phyloP scores from a whole-genome alignment of 2,797 vertebrate genomes.

The Micrastur ruficollis region DNA sequence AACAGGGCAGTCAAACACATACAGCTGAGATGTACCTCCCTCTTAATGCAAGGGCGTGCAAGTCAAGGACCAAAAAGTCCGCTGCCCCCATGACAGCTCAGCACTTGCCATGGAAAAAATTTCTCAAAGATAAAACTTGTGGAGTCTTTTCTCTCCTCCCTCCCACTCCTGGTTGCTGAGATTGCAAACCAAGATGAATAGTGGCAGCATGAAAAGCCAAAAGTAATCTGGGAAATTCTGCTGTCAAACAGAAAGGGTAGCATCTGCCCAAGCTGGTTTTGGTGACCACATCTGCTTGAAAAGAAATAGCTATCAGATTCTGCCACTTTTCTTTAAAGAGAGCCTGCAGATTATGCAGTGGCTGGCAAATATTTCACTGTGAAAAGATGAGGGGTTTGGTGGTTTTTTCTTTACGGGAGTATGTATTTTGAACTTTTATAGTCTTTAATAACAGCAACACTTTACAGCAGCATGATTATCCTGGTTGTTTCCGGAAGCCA shows the following conservation, averaged over 20 bases:
- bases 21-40: background rate
- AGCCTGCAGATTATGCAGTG: background rate
- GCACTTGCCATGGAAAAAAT: background rate
- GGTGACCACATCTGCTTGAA: background rate
- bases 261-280: background rate
- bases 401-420: background rate
- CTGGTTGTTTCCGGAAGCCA: background rate
- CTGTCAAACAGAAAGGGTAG: background rate
- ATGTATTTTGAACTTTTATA: background rate
- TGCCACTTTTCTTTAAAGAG: background rate
- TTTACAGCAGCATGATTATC: background rate
- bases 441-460: background rate
- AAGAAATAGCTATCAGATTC: background rate
- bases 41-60: background rate
- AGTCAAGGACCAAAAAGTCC: background rate
- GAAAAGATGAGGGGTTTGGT: background rate
- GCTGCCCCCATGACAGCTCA: background rate
- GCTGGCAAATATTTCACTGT: background rate
- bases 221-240: background rate
- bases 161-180: rapidly evolving
- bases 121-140: background rate
- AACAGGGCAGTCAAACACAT: background rate
- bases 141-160: background rate
- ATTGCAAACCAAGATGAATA: background rate
- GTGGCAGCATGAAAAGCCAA: background rate